These are phyloP conservation scores for Sarcophaga bullata DNA, from an alignment of 1,140 invertebrate genomes.

Conservation along the genomic window DNA sequence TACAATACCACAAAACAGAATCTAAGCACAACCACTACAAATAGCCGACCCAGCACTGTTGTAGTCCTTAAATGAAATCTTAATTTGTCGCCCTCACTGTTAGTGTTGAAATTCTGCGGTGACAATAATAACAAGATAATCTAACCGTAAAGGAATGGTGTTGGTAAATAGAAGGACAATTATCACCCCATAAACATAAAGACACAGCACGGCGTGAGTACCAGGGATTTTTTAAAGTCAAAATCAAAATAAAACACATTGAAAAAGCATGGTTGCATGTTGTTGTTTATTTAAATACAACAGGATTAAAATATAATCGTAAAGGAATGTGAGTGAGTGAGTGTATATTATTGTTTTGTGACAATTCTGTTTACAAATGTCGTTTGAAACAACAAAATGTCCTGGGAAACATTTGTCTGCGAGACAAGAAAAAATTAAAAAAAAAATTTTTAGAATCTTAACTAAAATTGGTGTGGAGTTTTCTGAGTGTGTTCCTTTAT, in stretches of 20 bases:
- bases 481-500: not conserved
- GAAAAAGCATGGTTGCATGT: not conserved
- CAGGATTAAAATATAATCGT: too few species aligned
- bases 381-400: not conserved
- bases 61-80: constrained; percentile 5
- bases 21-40: constrained; percentile 1
- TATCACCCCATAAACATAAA: constrained; percentile 34
- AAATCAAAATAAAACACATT: constrained; percentile 13
- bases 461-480: not conserved
- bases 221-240: not conserved
- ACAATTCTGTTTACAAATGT: not conserved
- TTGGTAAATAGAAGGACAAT: constrained; percentile 4
- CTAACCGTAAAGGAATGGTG: not conserved
- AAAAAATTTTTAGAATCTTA: not conserved
- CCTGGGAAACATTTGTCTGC: constrained; percentile 44
- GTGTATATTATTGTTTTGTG: constrained; percentile 7
- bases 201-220: not conserved
- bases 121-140: constrained; percentile 32
- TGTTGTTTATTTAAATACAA: not conserved
- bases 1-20: not conserved
- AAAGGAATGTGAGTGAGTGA: not conserved
- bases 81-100: constrained; percentile 17
- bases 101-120: constrained; percentile 28
- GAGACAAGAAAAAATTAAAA: constrained; percentile 5
- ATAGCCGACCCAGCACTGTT: not conserved